Evolutionary conservation across 2,797 vertebrate genomes (phyloP).

Genomic region (Pangasius djambal): DNA sequence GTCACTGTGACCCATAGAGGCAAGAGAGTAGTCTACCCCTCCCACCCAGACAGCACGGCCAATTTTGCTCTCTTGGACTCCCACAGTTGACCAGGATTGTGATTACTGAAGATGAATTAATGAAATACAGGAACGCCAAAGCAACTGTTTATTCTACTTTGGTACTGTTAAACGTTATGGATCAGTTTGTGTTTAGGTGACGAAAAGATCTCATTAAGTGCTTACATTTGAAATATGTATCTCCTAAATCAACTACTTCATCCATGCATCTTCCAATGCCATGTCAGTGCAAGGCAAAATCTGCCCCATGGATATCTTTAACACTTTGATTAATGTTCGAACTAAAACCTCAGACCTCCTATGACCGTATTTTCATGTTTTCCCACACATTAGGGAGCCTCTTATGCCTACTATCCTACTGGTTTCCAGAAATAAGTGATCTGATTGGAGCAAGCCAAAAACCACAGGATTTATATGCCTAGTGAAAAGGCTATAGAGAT

Average conservation of each 20-base stretch:
- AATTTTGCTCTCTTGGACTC: not conserved
- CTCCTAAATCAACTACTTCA: not conserved
- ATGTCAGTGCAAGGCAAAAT: not conserved
- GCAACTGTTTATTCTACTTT: not conserved
- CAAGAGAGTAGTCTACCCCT: not conserved
- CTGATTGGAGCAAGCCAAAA: constrained; percentile 30
- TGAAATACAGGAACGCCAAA: not conserved
- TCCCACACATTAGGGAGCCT: constrained; percentile 6
- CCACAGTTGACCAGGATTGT: not conserved
- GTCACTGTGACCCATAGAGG: not conserved
- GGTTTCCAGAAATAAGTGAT: constrained; percentile 13
- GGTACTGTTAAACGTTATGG: too few relatives aligned
- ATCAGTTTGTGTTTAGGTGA: not conserved
- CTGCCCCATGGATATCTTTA: not conserved
- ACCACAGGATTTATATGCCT: constrained; percentile 40
- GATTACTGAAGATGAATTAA: not conserved
- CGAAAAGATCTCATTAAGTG: not conserved
- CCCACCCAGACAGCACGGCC: not conserved
- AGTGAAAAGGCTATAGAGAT: constrained; percentile 45
- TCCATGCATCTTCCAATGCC: not conserved
- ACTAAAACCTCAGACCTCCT: not conserved
- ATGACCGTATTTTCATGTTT: constrained; percentile 18
- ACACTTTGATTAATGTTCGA: not conserved
- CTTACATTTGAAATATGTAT: not conserved
- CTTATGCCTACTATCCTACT: constrained; percentile 22